Evolutionary conservation across 2,888 invertebrate species (phyloP), one percentile per base, ranked within the genome.

Genomic region (Hemicrepidius hirtus): DNA sequence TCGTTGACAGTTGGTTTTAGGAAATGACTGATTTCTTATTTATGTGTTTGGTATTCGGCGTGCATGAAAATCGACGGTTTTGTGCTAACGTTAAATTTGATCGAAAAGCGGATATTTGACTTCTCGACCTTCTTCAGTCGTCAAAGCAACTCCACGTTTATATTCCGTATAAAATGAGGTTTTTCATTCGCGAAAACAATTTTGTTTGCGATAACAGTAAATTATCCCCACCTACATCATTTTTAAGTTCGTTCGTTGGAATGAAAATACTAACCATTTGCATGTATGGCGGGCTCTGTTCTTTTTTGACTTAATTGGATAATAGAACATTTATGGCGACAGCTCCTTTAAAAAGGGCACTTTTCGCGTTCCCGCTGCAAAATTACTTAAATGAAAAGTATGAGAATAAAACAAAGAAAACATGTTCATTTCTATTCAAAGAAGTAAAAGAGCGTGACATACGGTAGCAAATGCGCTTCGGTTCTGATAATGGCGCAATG

Each of bases 401-500:
- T 28, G 53, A 20, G 7, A 28, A 28, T 53, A 60, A 44, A 44
- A 41, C 44, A 60, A 60, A 60, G 55, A 57, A 18, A 44, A 41
- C 21, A 60, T 10, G 24, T 44, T 60, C 41, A 60, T 44, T 60
- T 13, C 18, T 28, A 60, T 65, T 50, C 10, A 50, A 37, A 53
- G 24, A 53, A 50, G 53, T 21, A 13, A 65, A 65, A 65, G 37
- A 60, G 44, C 60, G 28, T 60, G 60, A 40, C 65, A 35, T 53
- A 40, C 40, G 65, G 37, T 24, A 65, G 46, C 53, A 40, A 65
- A 65, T 50, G 28, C 65, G 49, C 50, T 65, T 53, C 53, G 10
- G 49, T 35, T 63, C 41, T 71, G 55, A 69, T 75, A 71, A 68
- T 75, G 63, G 71, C 35, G 71, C 75, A 75, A 75, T 72, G 75